Percentiles rank a stretch among this genome's conserved stretches.
These are phyloP conservation scores for Cremastinae sp. DNA, from an alignment of 2,888 invertebrate genomes.

Conservation along the genomic window DNA sequence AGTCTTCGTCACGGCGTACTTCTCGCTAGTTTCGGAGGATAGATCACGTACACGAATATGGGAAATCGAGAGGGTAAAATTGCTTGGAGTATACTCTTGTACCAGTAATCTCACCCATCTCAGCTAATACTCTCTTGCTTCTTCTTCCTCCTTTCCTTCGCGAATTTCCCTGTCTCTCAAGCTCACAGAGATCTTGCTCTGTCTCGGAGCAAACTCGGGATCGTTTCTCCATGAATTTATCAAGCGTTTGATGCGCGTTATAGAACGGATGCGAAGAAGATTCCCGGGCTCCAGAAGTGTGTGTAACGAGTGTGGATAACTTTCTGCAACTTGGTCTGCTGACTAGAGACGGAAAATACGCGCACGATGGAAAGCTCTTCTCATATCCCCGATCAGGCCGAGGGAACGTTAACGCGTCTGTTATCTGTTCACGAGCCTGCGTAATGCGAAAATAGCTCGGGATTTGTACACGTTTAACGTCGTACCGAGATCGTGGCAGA, in stretches of 20 bases:
- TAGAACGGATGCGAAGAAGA: constrained; percentile 5
- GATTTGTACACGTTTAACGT: constrained; percentile 3
- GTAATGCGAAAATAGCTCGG: constrained; percentile 33
- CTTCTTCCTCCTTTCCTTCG: not conserved
- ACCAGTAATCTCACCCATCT: constrained; percentile 1
- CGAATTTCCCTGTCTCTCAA: not conserved
- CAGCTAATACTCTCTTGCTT: not conserved
- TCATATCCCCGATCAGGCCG: not conserved
- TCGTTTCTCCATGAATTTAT: constrained; percentile 33
- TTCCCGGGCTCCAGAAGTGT: not conserved
- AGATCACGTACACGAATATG: constrained; percentile 6
- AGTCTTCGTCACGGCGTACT: not conserved
- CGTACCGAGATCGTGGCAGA: constrained; percentile 19
- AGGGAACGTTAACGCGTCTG: constrained; percentile 11
- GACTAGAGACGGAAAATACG: constrained; percentile 2
- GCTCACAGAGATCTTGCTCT: not conserved
- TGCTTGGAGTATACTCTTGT: not conserved
- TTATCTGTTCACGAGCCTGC: not conserved
- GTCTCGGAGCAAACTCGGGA: not conserved
- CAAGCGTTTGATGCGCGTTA: not conserved
- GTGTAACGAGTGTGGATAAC: constrained; percentile 3
- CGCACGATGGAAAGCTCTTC: not conserved
- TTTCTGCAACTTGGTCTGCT: constrained; percentile 36
- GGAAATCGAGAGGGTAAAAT: not conserved
- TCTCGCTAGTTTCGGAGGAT: not conserved